A percentile compares a stretch with the other conserved stretches of the same genome.
phyloP scores from a whole-genome alignment of 2,888 invertebrate genomes.

The Tenthredo notha region DNA sequence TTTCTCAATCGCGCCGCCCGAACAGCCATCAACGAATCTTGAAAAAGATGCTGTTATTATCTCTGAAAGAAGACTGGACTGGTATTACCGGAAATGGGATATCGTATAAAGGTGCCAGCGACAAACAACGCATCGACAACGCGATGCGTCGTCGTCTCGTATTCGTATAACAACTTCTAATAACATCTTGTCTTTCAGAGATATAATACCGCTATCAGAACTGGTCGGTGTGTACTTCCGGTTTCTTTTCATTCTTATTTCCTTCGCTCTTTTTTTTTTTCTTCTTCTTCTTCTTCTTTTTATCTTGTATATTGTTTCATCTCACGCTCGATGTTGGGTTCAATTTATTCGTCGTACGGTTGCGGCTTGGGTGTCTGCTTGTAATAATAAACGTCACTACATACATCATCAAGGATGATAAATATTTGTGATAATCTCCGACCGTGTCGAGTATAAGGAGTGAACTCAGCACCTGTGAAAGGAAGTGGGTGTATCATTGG shows the following conservation, averaged over 20 bases:
- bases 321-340: not conserved
- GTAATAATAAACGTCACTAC: conserved; percentile 26
- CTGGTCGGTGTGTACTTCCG: not conserved
- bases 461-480: conserved; percentile 43
- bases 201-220: conserved; percentile 25
- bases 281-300: too few species aligned
- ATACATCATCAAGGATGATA: not conserved
- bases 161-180: conserved; percentile 1
- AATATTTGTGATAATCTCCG: conserved; percentile 34
- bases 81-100: conserved; percentile 52
- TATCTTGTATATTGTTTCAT: conserved; percentile 10
- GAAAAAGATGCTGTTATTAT: conserved; percentile 55
- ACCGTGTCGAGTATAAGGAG: not conserved
- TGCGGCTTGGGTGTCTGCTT: conserved; percentile 2
- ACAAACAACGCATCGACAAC: conserved; percentile 55
- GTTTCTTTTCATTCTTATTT: not conserved
- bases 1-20: conserved; percentile 46
- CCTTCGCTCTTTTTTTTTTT: not conserved
- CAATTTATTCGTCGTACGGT: not conserved
- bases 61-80: conserved; percentile 29
- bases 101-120: conserved; percentile 56
- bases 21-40: conserved; percentile 13
- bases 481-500: conserved; percentile 24
- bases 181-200: conserved; percentile 24
- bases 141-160: not conserved